A percentile compares a stretch with the other conserved stretches of the same genome.
phyloP scores from a whole-genome alignment of 2,888 invertebrate species.

The Oligia latruncula region DNA sequence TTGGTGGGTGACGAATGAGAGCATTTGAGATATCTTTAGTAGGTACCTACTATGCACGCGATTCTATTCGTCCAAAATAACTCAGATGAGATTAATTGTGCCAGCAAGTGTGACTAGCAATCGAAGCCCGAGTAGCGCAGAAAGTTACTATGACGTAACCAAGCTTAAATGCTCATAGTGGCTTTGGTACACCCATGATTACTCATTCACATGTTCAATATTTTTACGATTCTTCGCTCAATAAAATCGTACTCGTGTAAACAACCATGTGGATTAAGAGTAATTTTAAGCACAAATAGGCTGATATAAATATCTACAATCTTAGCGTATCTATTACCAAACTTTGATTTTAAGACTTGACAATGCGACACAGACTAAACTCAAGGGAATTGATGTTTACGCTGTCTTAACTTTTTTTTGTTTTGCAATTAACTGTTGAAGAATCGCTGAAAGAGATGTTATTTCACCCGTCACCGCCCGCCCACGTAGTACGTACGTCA shows the following conservation, averaged over 20 bases:
- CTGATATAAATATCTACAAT: slow-evolving; percentile 26
- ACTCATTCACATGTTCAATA: slow-evolving; percentile 4
- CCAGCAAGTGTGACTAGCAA: slow-evolving; percentile 51
- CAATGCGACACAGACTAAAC: slow-evolving; percentile 1
- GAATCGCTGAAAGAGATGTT: slow-evolving; percentile 61
- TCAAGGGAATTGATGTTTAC: slow-evolving; percentile 26
- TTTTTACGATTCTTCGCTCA: slow-evolving; percentile 33
- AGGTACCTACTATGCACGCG: slow-evolving; percentile 36
- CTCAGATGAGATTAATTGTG: slow-evolving; percentile 59
- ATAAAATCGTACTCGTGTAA: slow-evolving; percentile 15
- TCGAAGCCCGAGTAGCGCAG: slow-evolving; percentile 39
- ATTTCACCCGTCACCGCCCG: slow-evolving; percentile 73
- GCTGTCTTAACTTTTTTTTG: slow-evolving; percentile 32
- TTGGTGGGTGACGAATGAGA: slow-evolving; percentile 60
- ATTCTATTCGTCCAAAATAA: slow-evolving; percentile 58
- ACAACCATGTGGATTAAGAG: slow-evolving; percentile 31
- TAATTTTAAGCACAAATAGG: slow-evolving; percentile 37
- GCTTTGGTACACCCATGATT: slow-evolving; percentile 2
- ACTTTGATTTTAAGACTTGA: slow-evolving; percentile 11
- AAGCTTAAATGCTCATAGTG: slow-evolving; percentile 22
- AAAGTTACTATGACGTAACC: slow-evolving; percentile 34
- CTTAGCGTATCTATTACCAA: slow-evolving; percentile 4
- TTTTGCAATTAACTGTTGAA: slow-evolving; percentile 47
- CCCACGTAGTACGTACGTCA: slow-evolving; percentile 77
- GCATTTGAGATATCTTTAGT: slow-evolving; percentile 66